Base-by-base conservation (phyloP, 2,113 vertebrate species). In the Hiodon alosoides region DNA sequence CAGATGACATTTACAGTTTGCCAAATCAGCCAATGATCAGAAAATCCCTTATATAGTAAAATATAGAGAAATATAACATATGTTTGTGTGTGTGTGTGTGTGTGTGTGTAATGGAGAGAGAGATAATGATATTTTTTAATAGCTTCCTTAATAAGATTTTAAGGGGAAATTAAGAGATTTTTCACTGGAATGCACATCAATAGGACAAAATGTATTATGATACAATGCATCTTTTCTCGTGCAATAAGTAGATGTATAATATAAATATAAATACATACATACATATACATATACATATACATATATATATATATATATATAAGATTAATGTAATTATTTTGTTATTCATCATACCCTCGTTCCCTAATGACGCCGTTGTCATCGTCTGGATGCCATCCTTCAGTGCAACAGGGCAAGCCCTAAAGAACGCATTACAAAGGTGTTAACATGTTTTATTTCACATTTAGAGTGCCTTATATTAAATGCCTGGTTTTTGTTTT, bases 391-490 rank as follows among this genome's bases (percentile, higher is more conserved):
- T 60, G 53, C 60, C 72, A 74, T 80, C 65, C 53, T 78, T 80
- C 76, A 79, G 87, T 89, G 83, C 92, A 90, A 92, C 92, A 94
- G 92, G 90, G 92, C 92, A 95, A 94, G 89, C 90, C 7, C 93
- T 91, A 92, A 91, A 93, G 89, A 86, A 82, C 85, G 91, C 90
- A 89, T 89, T 92, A 88, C 91, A 83, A 85, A 84, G 85, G 90
- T 88, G 87, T 82, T 88, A 86, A 86, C 2, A 59, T 89, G 86
- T 91, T 92, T 92, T 77, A 83, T 95, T 97, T 94, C 92, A 91
- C 96, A 98, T 99, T 95, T 99, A 99, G 95, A 98, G 97, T 99
- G 97, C 97, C 97, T 99, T 99, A 99, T 98, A 98, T 95, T 91
- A 96, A 95, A 95, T 96, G 94, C 94, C 95, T 97, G 89, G 95